phyloP scores from a whole-genome alignment of 2,113 vertebrate species.

The Laticauda colubrina region DNA sequence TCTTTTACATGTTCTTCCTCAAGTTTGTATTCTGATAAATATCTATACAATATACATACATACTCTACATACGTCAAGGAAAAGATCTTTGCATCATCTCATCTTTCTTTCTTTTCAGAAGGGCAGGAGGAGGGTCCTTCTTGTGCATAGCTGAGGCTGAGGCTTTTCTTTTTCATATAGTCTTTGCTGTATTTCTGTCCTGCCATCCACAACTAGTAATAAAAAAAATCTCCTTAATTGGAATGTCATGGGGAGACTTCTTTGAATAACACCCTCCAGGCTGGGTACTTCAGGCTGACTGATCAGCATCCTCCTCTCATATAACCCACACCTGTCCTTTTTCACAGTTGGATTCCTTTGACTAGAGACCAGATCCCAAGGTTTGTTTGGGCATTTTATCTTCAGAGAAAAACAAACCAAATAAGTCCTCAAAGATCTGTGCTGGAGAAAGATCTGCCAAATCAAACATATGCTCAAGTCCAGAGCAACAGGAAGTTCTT shows the following conservation, averaged over 20 bases:
- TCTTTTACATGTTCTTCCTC: too few species aligned
- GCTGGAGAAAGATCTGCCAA: conserved; percentile 60
- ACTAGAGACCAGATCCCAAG: conserved; percentile 42
- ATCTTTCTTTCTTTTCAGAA: not conserved
- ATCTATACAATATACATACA: too few species aligned
- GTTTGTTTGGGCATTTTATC: conserved; percentile 44
- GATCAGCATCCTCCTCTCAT: accelerated
- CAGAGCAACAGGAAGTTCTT: conserved; percentile 71
- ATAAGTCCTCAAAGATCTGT: conserved; percentile 40
- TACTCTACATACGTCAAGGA: not conserved
- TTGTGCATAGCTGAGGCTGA: not conserved
- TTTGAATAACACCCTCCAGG: accelerated
- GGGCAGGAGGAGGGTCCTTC: not conserved
- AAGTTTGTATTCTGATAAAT: too few species aligned
- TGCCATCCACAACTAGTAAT: not conserved
- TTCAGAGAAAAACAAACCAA: conserved; percentile 58
- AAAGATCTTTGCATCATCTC: not conserved
- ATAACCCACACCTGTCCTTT: conserved; percentile 68
- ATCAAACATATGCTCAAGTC: conserved; percentile 69
- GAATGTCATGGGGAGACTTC: conserved; percentile 35
- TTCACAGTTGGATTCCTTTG: conserved; percentile 64
- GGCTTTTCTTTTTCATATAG: not conserved
- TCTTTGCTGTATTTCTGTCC: not conserved
- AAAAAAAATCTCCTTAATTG: conserved; percentile 5
- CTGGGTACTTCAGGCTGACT: not conserved